phyloP scores from a whole-genome alignment of 2,888 invertebrate genomes.

The Thymelicus sylvestris region DNA sequence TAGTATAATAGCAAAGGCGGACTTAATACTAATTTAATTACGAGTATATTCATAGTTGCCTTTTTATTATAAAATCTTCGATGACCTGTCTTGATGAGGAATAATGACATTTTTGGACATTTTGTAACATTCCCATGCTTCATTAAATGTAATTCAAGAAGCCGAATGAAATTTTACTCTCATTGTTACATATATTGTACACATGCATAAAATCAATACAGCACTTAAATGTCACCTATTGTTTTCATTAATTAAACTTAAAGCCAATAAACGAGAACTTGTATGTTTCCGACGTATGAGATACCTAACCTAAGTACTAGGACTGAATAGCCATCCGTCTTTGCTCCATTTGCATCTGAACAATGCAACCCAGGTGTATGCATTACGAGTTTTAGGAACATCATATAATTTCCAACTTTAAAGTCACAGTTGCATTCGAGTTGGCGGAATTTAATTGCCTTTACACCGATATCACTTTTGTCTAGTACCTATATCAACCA shows the following conservation, averaged over 20 bases:
- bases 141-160: too few species aligned
- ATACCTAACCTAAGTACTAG: not conserved
- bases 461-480: not conserved
- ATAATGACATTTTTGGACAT: too few species aligned
- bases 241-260: not conserved
- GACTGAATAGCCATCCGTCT: not conserved
- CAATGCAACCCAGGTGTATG: not conserved
- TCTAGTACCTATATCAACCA: not conserved
- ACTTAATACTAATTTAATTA: too few species aligned
- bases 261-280: not conserved
- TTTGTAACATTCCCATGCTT: too few species aligned
- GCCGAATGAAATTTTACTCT: too few species aligned
- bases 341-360: not conserved
- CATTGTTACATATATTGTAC: not conserved
- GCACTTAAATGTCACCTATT: not conserved
- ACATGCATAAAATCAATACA: not conserved
- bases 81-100: too few species aligned
- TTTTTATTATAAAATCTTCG: too few species aligned
- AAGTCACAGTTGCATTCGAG: not conserved
- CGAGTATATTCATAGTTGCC: too few species aligned
- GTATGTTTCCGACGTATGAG: not conserved
- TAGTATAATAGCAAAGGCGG: too few species aligned
- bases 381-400: not conserved
- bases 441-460: constrained; percentile 5
- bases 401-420: not conserved